These are phyloP conservation scores for Chionoecetes opilio DNA, from an alignment of 1,140 invertebrate species.

Conservation along the genomic window DNA sequence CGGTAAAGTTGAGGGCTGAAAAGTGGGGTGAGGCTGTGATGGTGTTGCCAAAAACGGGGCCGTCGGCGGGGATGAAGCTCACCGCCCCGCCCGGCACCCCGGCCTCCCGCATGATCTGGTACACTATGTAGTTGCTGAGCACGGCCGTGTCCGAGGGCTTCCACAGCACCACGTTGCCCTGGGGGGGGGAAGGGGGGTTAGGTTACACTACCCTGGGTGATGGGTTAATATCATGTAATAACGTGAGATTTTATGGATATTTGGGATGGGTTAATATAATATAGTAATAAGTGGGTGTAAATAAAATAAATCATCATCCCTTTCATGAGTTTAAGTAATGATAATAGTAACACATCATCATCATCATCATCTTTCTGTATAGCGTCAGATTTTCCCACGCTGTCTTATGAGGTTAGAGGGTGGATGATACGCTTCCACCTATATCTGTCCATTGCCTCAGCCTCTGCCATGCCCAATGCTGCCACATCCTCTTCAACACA, in stretches of 20 bases:
- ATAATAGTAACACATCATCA: too few species aligned
- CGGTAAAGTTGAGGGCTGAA: conserved; percentile 98
- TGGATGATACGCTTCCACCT: too few species aligned
- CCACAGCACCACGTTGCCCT: conserved; percentile 98
- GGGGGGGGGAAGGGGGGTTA: conserved; percentile 78
- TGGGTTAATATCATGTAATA: too few species aligned
- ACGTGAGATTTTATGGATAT: neutral
- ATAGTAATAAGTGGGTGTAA: neutral
- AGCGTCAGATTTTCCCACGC: too few species aligned
- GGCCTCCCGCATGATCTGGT: conserved; percentile 95
- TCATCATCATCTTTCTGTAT: too few species aligned
- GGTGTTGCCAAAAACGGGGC: conserved; percentile 96
- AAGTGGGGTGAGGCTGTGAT: conserved; percentile 94
- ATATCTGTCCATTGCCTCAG: too few species aligned
- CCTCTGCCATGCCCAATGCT: too few species aligned
- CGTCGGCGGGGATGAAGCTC: conserved; percentile 98
- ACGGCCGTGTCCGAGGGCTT: conserved; percentile 99
- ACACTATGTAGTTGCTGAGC: conserved; percentile 97
- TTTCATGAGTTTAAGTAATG: too few species aligned
- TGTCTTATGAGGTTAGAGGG: too few species aligned
- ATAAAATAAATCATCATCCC: too few species aligned
- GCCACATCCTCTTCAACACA: too few species aligned
- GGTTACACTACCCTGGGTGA: too few species aligned
- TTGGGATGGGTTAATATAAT: neutral
- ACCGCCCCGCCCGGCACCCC: conserved; percentile 98